Percentiles rank a stretch among this genome's conserved stretches.
These are phyloP conservation scores for Sycobia sp. DNA, from an alignment of 1,140 invertebrate genomes.

Conservation along the genomic window DNA sequence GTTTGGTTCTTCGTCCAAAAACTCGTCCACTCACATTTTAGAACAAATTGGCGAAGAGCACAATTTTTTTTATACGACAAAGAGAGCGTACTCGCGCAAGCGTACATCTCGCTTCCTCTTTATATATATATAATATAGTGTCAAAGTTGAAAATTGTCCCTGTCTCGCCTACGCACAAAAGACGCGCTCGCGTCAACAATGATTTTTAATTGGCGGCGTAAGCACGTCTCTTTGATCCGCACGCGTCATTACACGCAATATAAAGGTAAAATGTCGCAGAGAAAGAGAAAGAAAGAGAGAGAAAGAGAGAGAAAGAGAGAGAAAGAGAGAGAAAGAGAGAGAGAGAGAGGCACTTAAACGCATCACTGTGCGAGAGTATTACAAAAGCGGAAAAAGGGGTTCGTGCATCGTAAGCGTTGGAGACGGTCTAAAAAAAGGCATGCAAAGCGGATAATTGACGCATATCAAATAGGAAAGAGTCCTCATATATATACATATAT, in stretches of 20 bases:
- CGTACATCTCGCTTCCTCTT: too few relatives aligned
- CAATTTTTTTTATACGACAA: too few relatives aligned
- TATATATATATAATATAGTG: too few relatives aligned
- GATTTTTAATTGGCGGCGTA: slow-evolving; percentile 19
- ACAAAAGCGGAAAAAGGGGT: too few relatives aligned
- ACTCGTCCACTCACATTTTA: too few relatives aligned
- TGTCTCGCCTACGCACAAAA: not conserved
- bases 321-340: not conserved
- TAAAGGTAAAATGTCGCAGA: not conserved
- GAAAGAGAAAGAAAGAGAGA: not conserved
- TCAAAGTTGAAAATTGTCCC: too few relatives aligned
- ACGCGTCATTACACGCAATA: slow-evolving; percentile 3
- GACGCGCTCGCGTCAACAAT: not conserved
- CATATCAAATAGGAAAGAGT: slow-evolving; percentile 44
- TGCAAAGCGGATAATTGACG: slow-evolving; percentile 53
- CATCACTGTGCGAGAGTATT: too few relatives aligned
- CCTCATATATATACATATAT: too few relatives aligned
- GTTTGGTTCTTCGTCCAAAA: too few relatives aligned
- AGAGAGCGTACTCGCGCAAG: not conserved
- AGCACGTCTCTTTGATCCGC: slow-evolving; percentile 34
- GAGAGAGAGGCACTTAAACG: too few relatives aligned
- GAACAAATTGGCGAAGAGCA: too few relatives aligned
- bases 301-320: not conserved
- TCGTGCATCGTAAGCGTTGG: too few relatives aligned
- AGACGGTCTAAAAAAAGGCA: slow-evolving; percentile 40